Conservation (phyloP, 2,113 vertebrate species). For the Pimephales promelas region DNA sequence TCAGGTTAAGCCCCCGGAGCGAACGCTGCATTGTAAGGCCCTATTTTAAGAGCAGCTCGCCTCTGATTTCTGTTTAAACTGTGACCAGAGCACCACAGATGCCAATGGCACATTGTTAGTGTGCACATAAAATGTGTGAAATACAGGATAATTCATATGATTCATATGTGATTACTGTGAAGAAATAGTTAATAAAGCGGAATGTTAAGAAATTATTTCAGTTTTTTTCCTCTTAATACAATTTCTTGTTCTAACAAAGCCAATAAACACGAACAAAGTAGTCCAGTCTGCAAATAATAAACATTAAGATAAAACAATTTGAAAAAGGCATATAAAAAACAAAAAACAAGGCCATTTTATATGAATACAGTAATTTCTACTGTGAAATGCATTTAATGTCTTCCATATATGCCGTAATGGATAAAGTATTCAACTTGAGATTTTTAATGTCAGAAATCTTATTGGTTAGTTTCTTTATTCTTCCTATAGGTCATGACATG, state of each 20-base stretch:
- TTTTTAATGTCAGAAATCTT: too few species aligned
- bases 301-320: neutral
- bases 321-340: too few species aligned
- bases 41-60: slow-evolving; percentile 45
- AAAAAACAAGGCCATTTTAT: too few species aligned
- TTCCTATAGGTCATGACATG: too few species aligned
- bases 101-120: neutral
- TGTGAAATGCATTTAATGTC: neutral
- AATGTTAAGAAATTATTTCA: neutral
- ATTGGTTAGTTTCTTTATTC: too few species aligned
- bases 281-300: neutral
- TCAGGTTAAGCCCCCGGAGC: slow-evolving; percentile 60
- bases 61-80: slow-evolving; percentile 27
- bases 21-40: slow-evolving; percentile 28
- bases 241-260: neutral
- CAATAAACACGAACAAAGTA: neutral
- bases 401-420: neutral
- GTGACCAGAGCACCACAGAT: slow-evolving; percentile 9
- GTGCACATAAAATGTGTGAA: neutral
- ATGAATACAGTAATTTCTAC: too few species aligned
- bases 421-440: too few species aligned
- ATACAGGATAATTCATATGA: neutral
- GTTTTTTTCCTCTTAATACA: neutral
- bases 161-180: neutral
- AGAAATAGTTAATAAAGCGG: neutral